Evolutionary conservation across 2,797 vertebrate genomes (phyloP).

Genomic region (Chelon labrosus): DNA sequence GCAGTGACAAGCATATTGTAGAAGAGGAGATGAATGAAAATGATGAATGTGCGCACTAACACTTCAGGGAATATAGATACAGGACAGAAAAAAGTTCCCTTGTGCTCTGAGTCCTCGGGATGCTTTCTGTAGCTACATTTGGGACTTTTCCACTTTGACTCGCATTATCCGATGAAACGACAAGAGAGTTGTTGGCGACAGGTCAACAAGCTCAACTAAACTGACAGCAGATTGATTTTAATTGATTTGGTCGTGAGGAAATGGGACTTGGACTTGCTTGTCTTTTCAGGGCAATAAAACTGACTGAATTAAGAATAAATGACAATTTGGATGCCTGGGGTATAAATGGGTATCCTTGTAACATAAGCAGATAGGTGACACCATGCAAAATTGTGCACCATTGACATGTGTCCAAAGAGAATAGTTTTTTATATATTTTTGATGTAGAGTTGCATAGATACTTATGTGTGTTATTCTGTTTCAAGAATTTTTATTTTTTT

Average conservation of each 20-base stretch:
- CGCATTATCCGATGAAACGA: constrained; percentile 11
- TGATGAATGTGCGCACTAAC: constrained; percentile 37
- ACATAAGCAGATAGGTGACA: not conserved
- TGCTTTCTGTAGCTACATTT: constrained; percentile 3
- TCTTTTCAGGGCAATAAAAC: constrained; percentile 15
- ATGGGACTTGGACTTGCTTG: constrained; percentile 16
- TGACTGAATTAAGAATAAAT: constrained; percentile 26
- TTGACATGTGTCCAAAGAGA: not conserved
- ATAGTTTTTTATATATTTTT: not conserved
- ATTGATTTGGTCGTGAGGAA: constrained; percentile 50
- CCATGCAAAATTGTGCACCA: not conserved
- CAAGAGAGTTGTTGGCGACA: constrained; percentile 6
- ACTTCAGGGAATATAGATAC: not conserved
- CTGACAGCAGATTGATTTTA: constrained; percentile 42
- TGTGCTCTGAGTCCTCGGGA: constrained; percentile 13
- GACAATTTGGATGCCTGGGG: constrained; percentile 2
- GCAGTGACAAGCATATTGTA: constrained; percentile 28
- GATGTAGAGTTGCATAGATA: not conserved
- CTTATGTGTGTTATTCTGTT: no score
- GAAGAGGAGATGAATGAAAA: constrained; percentile 40
- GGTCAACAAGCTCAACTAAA: constrained; percentile 17
- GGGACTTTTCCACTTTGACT: constrained; percentile 32
- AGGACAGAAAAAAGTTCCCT: constrained; percentile 9
- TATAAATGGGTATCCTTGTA: constrained; percentile 7
- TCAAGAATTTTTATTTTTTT: no score